Evolutionary conservation across 2,113 vertebrate species (phyloP).

Genomic region (Myotis davidii): DNA sequence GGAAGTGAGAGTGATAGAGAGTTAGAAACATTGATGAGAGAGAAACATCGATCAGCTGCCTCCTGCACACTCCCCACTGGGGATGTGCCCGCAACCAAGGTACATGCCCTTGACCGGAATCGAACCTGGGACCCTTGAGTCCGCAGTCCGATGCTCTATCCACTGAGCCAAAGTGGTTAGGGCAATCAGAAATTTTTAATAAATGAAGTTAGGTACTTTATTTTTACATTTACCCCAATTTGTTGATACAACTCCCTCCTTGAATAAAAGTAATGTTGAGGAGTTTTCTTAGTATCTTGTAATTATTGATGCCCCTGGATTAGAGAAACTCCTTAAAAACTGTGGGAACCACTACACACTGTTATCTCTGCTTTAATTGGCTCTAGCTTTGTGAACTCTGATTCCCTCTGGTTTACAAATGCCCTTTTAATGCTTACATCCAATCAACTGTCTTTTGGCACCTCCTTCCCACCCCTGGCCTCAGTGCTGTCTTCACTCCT

Average conservation of each 20-base stretch:
- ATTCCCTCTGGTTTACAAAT: background rate
- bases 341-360: background rate
- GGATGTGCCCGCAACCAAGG: no score
- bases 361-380: background rate
- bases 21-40: no score
- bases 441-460: background rate
- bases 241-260: background rate
- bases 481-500: background rate
- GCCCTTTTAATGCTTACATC: background rate
- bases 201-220: background rate
- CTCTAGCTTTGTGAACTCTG: background rate
- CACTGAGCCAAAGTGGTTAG: no score
- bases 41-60: no score
- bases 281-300: slow-evolving; percentile 28
- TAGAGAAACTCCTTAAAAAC: background rate
- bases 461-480: background rate
- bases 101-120: no score
- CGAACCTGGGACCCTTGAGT: no score
- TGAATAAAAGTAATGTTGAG: background rate
- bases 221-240: background rate
- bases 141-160: no score
- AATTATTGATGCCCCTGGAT: background rate
- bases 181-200: background rate
- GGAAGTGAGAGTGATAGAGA: no score
- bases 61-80: no score